Evolutionary conservation across 2,797 vertebrate genomes (phyloP), one percentile per base, ranked within the genome.

Genomic region (Prionace glauca): DNA sequence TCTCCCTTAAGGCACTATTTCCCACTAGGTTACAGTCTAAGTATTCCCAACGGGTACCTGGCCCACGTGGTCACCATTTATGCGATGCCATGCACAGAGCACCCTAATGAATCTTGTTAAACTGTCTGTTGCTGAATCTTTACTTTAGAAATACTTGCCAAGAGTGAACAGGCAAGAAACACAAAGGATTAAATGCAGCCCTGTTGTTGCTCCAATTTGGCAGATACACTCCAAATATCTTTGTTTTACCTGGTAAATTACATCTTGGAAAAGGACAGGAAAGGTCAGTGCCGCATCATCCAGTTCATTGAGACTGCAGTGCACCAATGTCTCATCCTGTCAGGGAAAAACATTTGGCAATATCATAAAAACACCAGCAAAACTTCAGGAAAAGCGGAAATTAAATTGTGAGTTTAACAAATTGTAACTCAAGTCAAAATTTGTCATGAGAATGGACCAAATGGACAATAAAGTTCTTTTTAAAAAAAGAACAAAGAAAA

Each of bases 201-300:
- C 8, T 22, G 20, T 22, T 24, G 41, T 36, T 92, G 62, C 90
- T 20, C 50, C 9, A 69, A 92, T 36, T 92, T 84, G 81, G 4
- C 36, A 45, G 18, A 1, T 45, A 84, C 0, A 22, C 5, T 2
- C 62, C 10, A 12, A n/a, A 91, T 16, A n/a, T 32, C 16, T 72
- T 74, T 32, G 3, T 32, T 24, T 97, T 97, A 99, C 99, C 98
- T 99, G 99, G 98, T 99, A 99, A 98, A 99, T 99, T 96, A 99
- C 99, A 97, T 99, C 99, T 98, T 99, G 99, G 97, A 99, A 99
- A 97, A 99, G 98, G 96, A 99, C 99, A 96, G 99, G 99, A 97
- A 99, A 99, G 96, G 99, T 99, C 96, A 99, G 98, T 96, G 99
- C 99, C 96, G 99, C 99, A 96, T 99, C 99, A 97, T 99, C 99